Percentiles rank a stretch among this genome's conserved stretches.
Evolutionary conservation across 2,113 vertebrate genomes (phyloP).

Genomic region (Strigops habroptila): DNA sequence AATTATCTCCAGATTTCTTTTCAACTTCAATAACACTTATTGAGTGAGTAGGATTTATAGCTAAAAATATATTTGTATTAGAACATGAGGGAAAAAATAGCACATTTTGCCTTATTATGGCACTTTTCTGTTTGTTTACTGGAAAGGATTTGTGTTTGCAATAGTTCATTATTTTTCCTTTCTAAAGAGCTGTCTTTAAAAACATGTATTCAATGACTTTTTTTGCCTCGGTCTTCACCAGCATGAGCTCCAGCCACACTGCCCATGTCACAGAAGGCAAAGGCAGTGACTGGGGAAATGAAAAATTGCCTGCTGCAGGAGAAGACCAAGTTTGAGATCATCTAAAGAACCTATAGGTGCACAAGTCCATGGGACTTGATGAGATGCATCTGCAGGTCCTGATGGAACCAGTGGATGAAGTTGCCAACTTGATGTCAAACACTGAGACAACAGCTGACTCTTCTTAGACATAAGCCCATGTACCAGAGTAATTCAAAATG

Average conservation of each 20-base stretch:
- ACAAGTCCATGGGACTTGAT: not conserved
- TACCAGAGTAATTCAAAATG: not conserved
- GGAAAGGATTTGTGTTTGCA: not conserved
- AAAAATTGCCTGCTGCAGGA: not conserved
- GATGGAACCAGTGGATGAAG: not conserved
- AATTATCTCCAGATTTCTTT: conserved; percentile 28
- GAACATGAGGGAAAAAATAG: not conserved
- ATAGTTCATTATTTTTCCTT: not conserved
- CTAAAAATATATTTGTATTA: not conserved
- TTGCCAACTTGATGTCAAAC: not conserved
- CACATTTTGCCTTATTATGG: not conserved
- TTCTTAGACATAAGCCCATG: not conserved
- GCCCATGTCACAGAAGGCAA: not conserved
- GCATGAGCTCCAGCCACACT: not conserved
- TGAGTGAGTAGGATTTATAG: not conserved
- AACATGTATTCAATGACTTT: not conserved
- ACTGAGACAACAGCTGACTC: not conserved
- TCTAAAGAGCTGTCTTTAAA: not conserved
- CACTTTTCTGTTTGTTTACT: not conserved
- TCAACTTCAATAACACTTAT: not conserved
- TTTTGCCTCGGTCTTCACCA: not conserved
- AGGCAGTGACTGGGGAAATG: not conserved
- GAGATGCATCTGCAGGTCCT: not conserved
- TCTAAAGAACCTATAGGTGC: not conserved
- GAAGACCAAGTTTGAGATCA: not conserved